Evolutionary conservation across 1,140 invertebrate genomes (phyloP).

Genomic region (Ceratitis capitata): DNA sequence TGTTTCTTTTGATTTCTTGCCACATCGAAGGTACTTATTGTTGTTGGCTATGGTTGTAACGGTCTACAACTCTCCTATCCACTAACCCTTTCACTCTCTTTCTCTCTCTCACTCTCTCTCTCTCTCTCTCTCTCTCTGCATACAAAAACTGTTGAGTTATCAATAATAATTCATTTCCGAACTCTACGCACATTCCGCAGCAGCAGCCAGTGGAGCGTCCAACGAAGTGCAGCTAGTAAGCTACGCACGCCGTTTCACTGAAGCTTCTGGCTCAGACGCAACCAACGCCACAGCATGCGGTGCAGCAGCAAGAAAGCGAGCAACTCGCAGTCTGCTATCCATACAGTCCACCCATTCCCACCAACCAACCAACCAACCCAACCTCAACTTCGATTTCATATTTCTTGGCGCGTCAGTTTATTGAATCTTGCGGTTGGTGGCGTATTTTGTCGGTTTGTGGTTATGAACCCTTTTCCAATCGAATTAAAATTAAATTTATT

Average conservation of each 20-base stretch:
- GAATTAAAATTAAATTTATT: slow-evolving; percentile 35
- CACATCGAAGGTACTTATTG: neutral
- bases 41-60: neutral
- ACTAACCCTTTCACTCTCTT: neutral
- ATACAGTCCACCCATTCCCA: too few species aligned
- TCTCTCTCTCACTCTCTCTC: neutral
- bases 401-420: slow-evolving; percentile 17
- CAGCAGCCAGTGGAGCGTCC: neutral
- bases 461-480: slow-evolving; percentile 1
- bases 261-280: neutral
- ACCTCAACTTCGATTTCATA: neutral
- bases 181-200: slow-evolving; percentile 14
- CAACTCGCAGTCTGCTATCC: too few species aligned
- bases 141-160: slow-evolving; percentile 23
- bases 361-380: neutral
- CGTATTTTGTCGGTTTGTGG: slow-evolving; percentile 15
- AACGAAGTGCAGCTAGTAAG: neutral
- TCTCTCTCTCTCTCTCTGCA: neutral
- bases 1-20: neutral
- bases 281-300: slow-evolving; percentile 18
- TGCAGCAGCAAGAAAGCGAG: neutral
- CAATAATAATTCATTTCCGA: slow-evolving; percentile 33
- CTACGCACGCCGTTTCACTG: neutral
- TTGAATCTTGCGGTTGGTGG: slow-evolving; percentile 31
- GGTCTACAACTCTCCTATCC: too few species aligned